Conservation (phyloP, 1,140 invertebrate species). For the Papilio polytes region DNA sequence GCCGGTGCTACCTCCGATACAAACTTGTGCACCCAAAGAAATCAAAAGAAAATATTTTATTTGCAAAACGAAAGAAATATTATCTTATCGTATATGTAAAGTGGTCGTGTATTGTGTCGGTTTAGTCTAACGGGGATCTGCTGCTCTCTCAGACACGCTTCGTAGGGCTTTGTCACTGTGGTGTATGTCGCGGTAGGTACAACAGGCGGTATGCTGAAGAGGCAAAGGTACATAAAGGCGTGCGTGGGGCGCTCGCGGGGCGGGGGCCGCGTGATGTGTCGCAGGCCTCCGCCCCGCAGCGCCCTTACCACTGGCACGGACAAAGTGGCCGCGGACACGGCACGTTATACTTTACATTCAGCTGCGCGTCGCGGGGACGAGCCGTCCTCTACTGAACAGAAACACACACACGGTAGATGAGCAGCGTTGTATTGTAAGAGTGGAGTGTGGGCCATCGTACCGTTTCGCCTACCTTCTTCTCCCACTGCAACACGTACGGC, state of each 20-base stretch:
- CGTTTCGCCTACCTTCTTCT: slow-evolving; percentile 98
- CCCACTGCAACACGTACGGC: slow-evolving; percentile 98
- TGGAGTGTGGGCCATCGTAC: slow-evolving; percentile 92
- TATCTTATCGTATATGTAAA: slow-evolving; percentile 72
- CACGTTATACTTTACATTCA: slow-evolving; percentile 78
- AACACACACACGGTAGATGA: slow-evolving; percentile 81
- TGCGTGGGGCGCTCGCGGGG: slow-evolving; percentile 67
- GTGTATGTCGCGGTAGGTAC: slow-evolving; percentile 68
- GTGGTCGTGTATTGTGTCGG: slow-evolving; percentile 78
- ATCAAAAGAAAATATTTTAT: slow-evolving; percentile 53
- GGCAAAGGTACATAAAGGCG: slow-evolving; percentile 73
- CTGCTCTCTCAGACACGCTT: slow-evolving; percentile 84
- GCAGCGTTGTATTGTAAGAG: slow-evolving; percentile 85
- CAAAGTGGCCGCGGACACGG: slow-evolving; percentile 65
- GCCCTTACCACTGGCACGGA: slow-evolving; percentile 73
- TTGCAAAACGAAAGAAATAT: slow-evolving; percentile 55
- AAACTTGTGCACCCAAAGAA: slow-evolving; percentile 70
- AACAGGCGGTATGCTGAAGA: slow-evolving; percentile 76
- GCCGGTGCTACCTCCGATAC: slow-evolving; percentile 66
- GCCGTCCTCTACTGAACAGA: slow-evolving; percentile 82
- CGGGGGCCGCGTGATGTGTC: slow-evolving; percentile 57
- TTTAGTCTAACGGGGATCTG: slow-evolving; percentile 82
- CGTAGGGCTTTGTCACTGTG: slow-evolving; percentile 83
- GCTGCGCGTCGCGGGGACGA: slow-evolving; percentile 74
- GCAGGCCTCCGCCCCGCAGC: slow-evolving; percentile 66